Percentiles rank a stretch among this genome's conserved stretches.
Evolutionary conservation across 2,888 invertebrate genomes (phyloP).

Genomic region (Chydorus sphaericus): DNA sequence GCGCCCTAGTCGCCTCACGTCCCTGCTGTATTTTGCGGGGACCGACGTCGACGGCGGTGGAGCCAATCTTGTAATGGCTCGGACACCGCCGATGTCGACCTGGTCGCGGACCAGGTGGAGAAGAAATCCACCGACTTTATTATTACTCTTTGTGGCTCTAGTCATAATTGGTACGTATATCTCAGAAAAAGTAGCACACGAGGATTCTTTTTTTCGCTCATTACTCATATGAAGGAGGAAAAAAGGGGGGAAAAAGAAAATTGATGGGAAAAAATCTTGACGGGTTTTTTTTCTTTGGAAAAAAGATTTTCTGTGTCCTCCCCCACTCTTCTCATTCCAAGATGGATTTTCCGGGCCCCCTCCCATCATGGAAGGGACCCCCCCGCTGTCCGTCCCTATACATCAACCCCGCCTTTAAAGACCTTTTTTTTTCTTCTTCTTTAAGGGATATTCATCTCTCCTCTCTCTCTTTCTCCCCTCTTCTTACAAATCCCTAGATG

Average conservation of each 20-base stretch:
- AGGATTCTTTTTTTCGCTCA: no score
- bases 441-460: background rate
- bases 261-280: no score
- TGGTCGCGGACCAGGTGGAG: background rate
- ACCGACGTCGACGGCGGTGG: background rate
- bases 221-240: no score
- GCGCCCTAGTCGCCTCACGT: background rate
- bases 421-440: background rate
- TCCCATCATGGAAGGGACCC: background rate
- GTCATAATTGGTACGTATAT: no score
- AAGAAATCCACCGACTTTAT: background rate
- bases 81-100: background rate
- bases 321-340: no score
- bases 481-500: background rate
- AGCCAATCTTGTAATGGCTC: background rate
- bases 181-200: no score
- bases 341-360: background rate
- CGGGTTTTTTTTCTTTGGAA: no score
- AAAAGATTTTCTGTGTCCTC: no score
- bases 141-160: background rate
- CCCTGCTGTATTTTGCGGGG: background rate
- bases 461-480: background rate
- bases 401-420: no score
- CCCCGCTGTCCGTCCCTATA: no score
- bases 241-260: no score